Evolutionary conservation across 2,797 vertebrate genomes (phyloP).

Genomic region (Strix occidentalis): DNA sequence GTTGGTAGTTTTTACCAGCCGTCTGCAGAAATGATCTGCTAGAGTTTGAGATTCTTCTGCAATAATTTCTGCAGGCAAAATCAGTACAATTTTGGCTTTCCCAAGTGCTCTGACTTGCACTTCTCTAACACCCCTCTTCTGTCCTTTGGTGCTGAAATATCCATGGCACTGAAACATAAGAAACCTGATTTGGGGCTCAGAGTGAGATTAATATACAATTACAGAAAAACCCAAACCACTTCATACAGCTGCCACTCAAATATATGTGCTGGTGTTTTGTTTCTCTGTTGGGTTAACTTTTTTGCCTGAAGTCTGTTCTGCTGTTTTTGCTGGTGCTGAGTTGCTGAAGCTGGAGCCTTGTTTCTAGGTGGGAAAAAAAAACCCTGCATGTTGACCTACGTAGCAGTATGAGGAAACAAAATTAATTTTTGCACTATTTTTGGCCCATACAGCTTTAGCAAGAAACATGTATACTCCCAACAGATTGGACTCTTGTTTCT

Average conservation of each 20-base stretch:
- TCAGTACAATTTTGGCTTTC: background rate
- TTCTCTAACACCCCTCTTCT: background rate
- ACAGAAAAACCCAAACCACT: background rate
- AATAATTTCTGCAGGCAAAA: background rate
- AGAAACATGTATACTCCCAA: background rate
- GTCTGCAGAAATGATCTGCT: background rate
- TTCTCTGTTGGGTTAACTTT: background rate
- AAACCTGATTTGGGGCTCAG: background rate
- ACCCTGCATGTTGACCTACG: conserved; percentile 3
- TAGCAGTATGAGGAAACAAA: conserved; percentile 25
- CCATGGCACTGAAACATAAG: background rate
- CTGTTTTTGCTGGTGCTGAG: conserved; percentile 3
- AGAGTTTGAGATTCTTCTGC: background rate
- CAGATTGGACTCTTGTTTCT: conserved; percentile 13
- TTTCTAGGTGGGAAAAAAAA: conserved; percentile 6
- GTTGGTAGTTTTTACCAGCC: background rate
- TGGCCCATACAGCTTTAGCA: background rate
- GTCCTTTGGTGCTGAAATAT: background rate
- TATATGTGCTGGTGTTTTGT: background rate
- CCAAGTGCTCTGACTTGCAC: background rate
- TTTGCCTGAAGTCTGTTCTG: background rate
- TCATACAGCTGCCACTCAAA: background rate
- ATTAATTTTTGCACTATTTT: conserved; percentile 40
- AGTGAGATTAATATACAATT: background rate
- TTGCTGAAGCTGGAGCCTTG: conserved; percentile 4